Evolutionary conservation across 2,888 invertebrate species (phyloP).

Genomic region (Drosophila putrida): DNA sequence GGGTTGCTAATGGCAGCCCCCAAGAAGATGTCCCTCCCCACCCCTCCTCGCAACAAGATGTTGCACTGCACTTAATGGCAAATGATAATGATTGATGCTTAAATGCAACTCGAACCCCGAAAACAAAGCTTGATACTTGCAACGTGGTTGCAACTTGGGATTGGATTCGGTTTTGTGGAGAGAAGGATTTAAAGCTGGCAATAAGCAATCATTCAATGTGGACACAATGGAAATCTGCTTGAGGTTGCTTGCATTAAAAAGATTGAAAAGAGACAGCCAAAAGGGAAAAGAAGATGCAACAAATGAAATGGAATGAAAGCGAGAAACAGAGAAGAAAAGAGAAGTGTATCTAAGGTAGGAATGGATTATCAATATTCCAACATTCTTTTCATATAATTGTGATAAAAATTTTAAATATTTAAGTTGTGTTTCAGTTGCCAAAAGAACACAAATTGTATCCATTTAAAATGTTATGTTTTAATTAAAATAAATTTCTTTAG

Average conservation of each 20-base stretch:
- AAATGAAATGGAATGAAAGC: conserved; percentile 24
- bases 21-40: conserved; percentile 33
- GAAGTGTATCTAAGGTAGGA: too few relatives aligned
- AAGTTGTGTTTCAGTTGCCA: too few relatives aligned
- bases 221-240: conserved; percentile 30
- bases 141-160: background rate
- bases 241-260: conserved; percentile 59
- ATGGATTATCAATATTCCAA: too few relatives aligned
- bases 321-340: background rate
- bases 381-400: too few relatives aligned
- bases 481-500: too few relatives aligned
- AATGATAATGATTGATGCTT: conserved; percentile 80
- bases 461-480: too few relatives aligned
- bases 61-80: conserved; percentile 73
- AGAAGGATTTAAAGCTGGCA: conserved; percentile 36
- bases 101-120: conserved; percentile 51
- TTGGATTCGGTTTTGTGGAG: background rate
- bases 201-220: conserved; percentile 79
- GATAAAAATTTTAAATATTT: too few relatives aligned
- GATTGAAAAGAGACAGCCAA: conserved; percentile 42
- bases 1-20: conserved; percentile 71
- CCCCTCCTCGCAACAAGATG: conserved; percentile 37
- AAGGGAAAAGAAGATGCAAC: conserved; percentile 15
- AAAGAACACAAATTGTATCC: too few relatives aligned
- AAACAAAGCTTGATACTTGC: background rate